Percentiles rank a stretch among this genome's conserved stretches.
phyloP scores from a whole-genome alignment of 2,113 vertebrate species.

The Cinclus mexicanus region DNA sequence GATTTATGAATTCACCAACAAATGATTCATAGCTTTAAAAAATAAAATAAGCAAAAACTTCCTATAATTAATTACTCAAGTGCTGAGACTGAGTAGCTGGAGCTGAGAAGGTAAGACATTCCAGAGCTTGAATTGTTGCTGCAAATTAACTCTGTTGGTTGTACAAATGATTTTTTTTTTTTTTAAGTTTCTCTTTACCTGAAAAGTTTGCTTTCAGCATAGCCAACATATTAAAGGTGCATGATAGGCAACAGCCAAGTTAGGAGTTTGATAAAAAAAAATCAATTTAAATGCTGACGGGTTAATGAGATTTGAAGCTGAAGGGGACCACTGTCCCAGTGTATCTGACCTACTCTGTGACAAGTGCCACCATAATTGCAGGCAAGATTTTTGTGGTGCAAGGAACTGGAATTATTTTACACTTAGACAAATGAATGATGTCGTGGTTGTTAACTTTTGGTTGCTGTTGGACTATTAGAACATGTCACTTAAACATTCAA shows the following conservation, averaged over 20 bases:
- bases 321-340: not conserved
- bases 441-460: not conserved
- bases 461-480: not conserved
- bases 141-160: not conserved
- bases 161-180: not conserved
- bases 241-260: not conserved
- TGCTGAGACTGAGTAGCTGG: not conserved
- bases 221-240: not conserved
- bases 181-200: not conserved
- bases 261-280: not conserved
- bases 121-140: not conserved
- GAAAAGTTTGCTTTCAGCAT: not conserved
- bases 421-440: not conserved
- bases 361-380: not conserved
- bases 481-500: not conserved
- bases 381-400: not conserved
- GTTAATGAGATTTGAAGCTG: not conserved
- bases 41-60: slow-evolving; percentile 51
- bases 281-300: not conserved
- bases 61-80: slow-evolving; percentile 39
- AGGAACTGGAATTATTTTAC: not conserved
- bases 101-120: not conserved
- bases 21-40: slow-evolving; percentile 35
- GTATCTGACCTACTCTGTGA: not conserved
- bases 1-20: slow-evolving; percentile 36